Conservation (phyloP, 2,113 vertebrate genomes). For the Trematomus loennbergii region DNA sequence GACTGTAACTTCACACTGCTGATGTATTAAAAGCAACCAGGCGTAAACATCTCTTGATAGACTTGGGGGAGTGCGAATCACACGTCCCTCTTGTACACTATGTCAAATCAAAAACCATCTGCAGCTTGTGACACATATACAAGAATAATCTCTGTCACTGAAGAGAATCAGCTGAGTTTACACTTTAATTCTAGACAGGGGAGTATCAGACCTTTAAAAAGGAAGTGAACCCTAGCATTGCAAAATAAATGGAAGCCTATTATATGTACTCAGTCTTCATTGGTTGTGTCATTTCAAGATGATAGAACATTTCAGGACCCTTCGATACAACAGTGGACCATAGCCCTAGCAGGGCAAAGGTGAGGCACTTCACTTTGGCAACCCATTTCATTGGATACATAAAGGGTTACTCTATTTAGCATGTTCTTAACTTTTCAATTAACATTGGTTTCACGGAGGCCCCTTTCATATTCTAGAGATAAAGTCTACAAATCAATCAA, state of each 20-base stretch:
- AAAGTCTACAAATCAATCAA: too few relatives aligned
- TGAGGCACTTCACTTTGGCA: background rate
- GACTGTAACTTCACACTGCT: conserved; percentile 40
- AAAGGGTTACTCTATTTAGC: background rate
- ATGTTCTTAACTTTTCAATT: background rate
- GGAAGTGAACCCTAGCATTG: conserved; percentile 7
- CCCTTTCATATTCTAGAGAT: too few relatives aligned
- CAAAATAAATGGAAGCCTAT: conserved; percentile 2
- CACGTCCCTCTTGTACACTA: conserved; percentile 52
- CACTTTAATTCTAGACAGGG: background rate
- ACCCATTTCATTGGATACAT: background rate
- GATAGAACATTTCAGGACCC: background rate
- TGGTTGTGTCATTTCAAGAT: conserved; percentile 10
- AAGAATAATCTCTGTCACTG: conserved; percentile 19
- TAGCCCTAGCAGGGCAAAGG: background rate
- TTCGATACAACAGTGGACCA: background rate
- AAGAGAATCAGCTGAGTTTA: conserved; percentile 24
- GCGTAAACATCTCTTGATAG: conserved; percentile 73
- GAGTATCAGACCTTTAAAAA: conserved; percentile 27
- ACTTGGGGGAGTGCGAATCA: conserved; percentile 63
- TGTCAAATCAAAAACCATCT: conserved; percentile 58
- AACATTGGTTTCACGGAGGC: too few relatives aligned
- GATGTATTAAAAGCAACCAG: conserved; percentile 77
- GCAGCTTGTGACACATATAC: conserved; percentile 17
- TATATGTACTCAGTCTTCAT: conserved; percentile 5